Evolutionary conservation across 2,113 vertebrate species (phyloP).

Genomic region (Lynx canadensis): DNA sequence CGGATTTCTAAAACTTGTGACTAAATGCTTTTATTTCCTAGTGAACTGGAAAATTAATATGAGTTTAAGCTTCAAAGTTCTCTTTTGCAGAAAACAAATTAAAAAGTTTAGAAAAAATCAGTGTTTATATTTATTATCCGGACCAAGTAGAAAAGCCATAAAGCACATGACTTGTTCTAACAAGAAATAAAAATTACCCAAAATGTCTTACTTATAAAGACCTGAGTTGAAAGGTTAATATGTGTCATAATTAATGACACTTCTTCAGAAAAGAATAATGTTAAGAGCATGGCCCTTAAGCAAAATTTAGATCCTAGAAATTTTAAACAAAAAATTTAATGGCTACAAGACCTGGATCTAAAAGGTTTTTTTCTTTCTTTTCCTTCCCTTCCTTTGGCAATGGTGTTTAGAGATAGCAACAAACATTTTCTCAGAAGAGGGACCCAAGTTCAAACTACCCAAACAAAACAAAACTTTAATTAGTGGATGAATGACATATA

Average conservation of each 20-base stretch:
- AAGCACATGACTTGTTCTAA: not conserved
- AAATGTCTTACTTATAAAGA: conserved; percentile 3
- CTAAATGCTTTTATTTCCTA: not conserved
- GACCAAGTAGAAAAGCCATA: not conserved
- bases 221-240: conserved; percentile 29
- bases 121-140: conserved; percentile 15
- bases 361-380: not conserved
- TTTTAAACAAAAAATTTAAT: conserved; percentile 52
- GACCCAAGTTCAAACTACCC: conserved; percentile 31
- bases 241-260: conserved; percentile 47
- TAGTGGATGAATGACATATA: conserved; percentile 37
- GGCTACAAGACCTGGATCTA: not conserved
- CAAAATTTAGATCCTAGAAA: conserved; percentile 43
- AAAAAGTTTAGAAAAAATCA: not conserved
- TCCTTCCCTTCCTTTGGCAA: not conserved
- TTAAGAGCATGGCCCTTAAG: not conserved
- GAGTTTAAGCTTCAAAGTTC: not conserved
- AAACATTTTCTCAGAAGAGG: not conserved
- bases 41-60: not conserved
- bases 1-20: not conserved
- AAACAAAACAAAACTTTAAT: conserved; percentile 55
- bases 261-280: conserved; percentile 56
- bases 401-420: not conserved
- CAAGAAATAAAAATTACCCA: conserved; percentile 14
- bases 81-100: not conserved